Evolutionary conservation across 2,113 vertebrate species (phyloP).

Genomic region (Sebastes schlegelii): DNA sequence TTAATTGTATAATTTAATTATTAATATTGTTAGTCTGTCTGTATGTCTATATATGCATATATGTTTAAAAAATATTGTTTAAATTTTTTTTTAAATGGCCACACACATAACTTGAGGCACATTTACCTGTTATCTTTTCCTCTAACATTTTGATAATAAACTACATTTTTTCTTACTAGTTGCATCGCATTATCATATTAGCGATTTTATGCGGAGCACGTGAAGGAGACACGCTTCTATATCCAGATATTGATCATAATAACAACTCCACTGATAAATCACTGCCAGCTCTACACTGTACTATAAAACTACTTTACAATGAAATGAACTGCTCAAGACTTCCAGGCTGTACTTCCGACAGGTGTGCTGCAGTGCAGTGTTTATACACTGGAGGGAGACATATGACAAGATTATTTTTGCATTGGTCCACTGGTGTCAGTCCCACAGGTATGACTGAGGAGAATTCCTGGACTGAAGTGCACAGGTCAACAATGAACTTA

Average conservation of each 20-base stretch:
- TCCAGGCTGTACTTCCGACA: background rate
- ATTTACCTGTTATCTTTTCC: background rate
- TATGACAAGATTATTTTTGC: background rate
- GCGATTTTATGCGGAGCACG: background rate
- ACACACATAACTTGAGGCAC: background rate
- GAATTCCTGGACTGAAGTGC: background rate
- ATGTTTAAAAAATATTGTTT: too few relatives aligned
- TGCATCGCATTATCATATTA: background rate
- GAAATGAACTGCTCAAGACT: background rate
- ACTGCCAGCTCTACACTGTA: background rate
- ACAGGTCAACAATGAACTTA: background rate
- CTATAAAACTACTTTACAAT: background rate
- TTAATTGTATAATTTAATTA: too few relatives aligned
- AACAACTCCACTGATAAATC: background rate
- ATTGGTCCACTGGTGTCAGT: background rate
- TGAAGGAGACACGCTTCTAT: background rate
- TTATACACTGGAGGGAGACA: slow-evolving; percentile 69
- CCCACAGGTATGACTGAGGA: background rate
- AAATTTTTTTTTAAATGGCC: too few relatives aligned
- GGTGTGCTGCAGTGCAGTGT: background rate
- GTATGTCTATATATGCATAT: too few relatives aligned
- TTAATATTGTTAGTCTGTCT: too few relatives aligned
- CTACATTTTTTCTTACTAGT: background rate
- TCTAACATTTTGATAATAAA: background rate
- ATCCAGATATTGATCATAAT: background rate